Base-by-base conservation (phyloP, 1,140 invertebrate species). In the Pseudobourletiella spinata region DNA sequence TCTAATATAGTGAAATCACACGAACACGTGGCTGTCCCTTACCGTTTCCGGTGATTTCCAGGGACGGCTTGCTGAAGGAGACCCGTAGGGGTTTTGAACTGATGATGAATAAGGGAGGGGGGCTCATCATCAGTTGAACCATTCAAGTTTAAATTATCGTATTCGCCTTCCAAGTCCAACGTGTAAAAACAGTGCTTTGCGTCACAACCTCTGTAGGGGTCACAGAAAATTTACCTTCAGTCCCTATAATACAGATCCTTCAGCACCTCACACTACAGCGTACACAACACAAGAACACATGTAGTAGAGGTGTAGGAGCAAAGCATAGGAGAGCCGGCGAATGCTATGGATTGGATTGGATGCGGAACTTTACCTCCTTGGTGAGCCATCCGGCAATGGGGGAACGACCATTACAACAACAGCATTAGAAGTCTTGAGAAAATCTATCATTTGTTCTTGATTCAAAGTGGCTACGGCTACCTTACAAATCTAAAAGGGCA, bases 401-500 rank as follows among this genome's bases (percentile, higher is more conserved):
- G 87, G 86, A 70, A 95, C 87, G 42, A 92, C 86, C 42, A 87
- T 87, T 4, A 94, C 82, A 15, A 86, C 87, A 2, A 94, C 88
- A 63, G 87, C 84, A 44, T 84, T 82, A 18, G 91, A 92, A 0
- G 91, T 97, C 71, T 95, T 90, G 18, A 97, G 77, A 46, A 95
- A 78, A 76, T 95, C 91, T 3, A 95, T 89, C 83, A 97, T 93
- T 74, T 94, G 88, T 73, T 96, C 91, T 76, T 95, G 89, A 18
- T 83, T 87, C 58, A 96, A 76, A 0, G 92, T 94, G 4, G 88
- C 86, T 18, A 95, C 89, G 4, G 91, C 88, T 6, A 88, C 82
- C 76, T 92, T 89, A 73, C 90, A 93, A 64, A 94, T 91, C 79
- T 82, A 68, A 42, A 74, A 68, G 60, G 28, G 57, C 46, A 56